Evolutionary conservation across 2,113 vertebrate genomes (phyloP).

Genomic region (Sorex fumeus): DNA sequence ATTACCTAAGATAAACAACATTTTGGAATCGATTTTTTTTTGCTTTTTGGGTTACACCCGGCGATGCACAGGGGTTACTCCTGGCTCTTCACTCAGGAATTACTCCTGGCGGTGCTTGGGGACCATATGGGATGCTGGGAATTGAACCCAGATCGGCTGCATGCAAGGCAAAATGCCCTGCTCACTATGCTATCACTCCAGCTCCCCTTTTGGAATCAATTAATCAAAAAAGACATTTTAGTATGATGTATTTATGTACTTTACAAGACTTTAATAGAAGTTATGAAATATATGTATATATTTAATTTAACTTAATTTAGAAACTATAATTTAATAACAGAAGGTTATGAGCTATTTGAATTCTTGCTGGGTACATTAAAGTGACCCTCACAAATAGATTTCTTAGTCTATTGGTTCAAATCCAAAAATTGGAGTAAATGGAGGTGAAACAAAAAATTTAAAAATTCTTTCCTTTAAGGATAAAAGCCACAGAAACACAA

Average conservation of each 20-base stretch:
- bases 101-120: too few species aligned
- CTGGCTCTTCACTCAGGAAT: too few species aligned
- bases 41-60: too few species aligned
- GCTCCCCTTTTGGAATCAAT: conserved; percentile 22
- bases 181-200: too few species aligned
- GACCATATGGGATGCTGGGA: too few species aligned
- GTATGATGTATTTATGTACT: not conserved
- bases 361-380: not conserved
- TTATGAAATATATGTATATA: too few species aligned
- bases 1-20: conserved; percentile 19
- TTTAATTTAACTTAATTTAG: too few species aligned
- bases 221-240: not conserved
- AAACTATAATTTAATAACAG: not conserved
- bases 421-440: not conserved
- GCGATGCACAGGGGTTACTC: too few species aligned
- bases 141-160: too few species aligned
- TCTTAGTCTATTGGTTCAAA: not conserved
- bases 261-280: conserved; percentile 2
- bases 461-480: conserved; percentile 6
- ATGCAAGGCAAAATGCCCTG: too few species aligned
- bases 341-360: conserved; percentile 41
- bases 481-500: not conserved
- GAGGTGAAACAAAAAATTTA: not conserved
- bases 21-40: conserved; percentile 31
- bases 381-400: conserved; percentile 52